Conservation (phyloP, 2,888 invertebrate genomes). For the Cosmopolites sordidus region DNA sequence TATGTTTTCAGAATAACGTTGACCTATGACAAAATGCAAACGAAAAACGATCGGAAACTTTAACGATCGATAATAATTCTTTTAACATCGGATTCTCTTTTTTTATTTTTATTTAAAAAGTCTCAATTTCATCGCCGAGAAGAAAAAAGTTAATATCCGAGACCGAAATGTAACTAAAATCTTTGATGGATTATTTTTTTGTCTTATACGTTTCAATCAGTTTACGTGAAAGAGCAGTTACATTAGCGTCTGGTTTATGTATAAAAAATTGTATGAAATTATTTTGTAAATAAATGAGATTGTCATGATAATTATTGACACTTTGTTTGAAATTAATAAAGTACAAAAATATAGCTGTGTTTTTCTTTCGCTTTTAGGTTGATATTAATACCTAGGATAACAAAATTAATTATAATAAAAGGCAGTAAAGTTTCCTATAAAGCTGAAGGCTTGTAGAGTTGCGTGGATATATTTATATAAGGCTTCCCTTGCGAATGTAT, state of each 20-base stretch:
- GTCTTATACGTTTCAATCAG: neutral
- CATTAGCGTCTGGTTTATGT: slow-evolving; percentile 15
- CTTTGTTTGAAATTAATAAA: slow-evolving; percentile 27
- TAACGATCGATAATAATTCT: slow-evolving; percentile 1
- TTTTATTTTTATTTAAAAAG: neutral
- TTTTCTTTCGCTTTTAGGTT: too few relatives aligned
- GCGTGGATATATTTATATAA: too few relatives aligned
- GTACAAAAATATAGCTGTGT: slow-evolving; percentile 7
- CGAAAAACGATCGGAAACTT: neutral
- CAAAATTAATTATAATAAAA: too few relatives aligned
- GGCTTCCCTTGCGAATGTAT: too few relatives aligned
- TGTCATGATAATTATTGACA: slow-evolving; percentile 32
- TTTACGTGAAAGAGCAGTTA: slow-evolving; percentile 6
- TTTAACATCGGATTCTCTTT: neutral
- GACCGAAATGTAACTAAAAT: slow-evolving; percentile 12
- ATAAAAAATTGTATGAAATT: slow-evolving; percentile 30
- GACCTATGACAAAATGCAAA: neutral
- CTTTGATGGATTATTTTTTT: too few relatives aligned
- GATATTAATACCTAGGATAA: neutral
- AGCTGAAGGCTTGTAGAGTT: too few relatives aligned
- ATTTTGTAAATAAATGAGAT: slow-evolving; percentile 36
- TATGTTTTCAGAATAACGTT: too few relatives aligned
- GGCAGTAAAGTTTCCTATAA: too few relatives aligned
- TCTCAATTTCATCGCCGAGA: slow-evolving; percentile 1
- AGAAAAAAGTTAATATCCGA: slow-evolving; percentile 4